Evolutionary conservation across 2,888 invertebrate species (phyloP), one percentile per base, ranked within the genome.

Genomic region (Sipunculus nudus): DNA sequence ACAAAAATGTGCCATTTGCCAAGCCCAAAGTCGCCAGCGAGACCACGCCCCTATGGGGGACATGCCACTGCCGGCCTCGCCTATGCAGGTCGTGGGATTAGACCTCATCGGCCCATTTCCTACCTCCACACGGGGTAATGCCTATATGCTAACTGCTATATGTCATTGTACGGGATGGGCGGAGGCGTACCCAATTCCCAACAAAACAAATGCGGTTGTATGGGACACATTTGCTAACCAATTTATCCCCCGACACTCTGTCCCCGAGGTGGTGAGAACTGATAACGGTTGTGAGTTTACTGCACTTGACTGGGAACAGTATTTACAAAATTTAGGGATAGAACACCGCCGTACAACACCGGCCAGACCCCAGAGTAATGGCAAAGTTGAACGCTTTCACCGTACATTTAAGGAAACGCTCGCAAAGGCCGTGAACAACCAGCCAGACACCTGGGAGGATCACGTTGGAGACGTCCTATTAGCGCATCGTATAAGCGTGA

Each of bases 91-190:
- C 3, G 28, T 53, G 19, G 29, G 53, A 6, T 28, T 41, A 28
- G 53, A 53, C 26, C 38, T 53, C 4, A 53, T 25, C 10, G 41
- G 53, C 19, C 58, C 58, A 26, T 43, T 52, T 40, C 35, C 40
- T 13, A 3, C 23, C 16, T 38, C 38, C n/a, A 16, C 56, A 16
- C 8, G 21, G 6, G 56, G 56, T 16, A 53, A 52, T 49, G 13
- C 25, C 19, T 56, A 56, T 16, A 26, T 50, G 8, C 21, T 38
- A 19, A 38, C 19, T 13, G 35, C 52, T 3, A 29, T 57, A 5
- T 40, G 43, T 41, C 58, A 57, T 25, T 43, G 28, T n/a, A 41
- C 50, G 3, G 50, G 50, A 10, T 57, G 58, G 58, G 52, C 28
- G 10, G 52, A 57, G 32, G 39, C 39, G 2, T 43, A 28, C 26